Conservation (phyloP, 2,797 vertebrate genomes). For the Poeciliopsis paucimaculata region DNA sequence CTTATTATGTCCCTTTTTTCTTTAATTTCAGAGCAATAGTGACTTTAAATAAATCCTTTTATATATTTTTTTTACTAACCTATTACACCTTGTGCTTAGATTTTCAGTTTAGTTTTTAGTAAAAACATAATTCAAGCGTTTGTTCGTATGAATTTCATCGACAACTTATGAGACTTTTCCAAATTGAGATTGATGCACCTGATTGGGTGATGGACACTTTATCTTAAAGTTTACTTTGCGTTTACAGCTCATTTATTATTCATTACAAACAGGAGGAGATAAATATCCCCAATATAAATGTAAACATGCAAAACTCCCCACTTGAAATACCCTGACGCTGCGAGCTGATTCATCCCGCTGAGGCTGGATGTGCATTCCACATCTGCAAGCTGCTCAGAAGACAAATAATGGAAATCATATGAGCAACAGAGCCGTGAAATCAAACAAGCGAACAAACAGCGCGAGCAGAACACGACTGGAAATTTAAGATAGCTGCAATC, state of each 20-base stretch:
- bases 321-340: constrained; percentile 76
- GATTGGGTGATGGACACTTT: neutral
- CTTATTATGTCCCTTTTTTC: neutral
- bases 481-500: constrained; percentile 16
- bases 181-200: neutral
- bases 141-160: neutral
- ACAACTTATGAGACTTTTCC: neutral
- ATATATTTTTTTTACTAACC: neutral
- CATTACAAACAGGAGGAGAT: constrained; percentile 40
- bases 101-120: neutral
- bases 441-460: constrained; percentile 65
- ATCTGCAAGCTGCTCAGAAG: constrained; percentile 80
- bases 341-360: constrained; percentile 84
- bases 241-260: neutral
- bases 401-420: constrained; percentile 86
- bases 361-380: constrained; percentile 84
- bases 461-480: constrained; percentile 25
- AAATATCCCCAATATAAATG: constrained; percentile 59
- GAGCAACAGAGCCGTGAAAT: constrained; percentile 68
- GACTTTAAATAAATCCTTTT: neutral
- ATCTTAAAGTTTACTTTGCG: neutral
- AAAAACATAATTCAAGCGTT: neutral
- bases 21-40: neutral
- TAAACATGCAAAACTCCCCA: constrained; percentile 76
- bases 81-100: neutral